These are phyloP conservation scores for Euwallacea similis DNA, from an alignment of 1,140 invertebrate species.

Conservation along the genomic window DNA sequence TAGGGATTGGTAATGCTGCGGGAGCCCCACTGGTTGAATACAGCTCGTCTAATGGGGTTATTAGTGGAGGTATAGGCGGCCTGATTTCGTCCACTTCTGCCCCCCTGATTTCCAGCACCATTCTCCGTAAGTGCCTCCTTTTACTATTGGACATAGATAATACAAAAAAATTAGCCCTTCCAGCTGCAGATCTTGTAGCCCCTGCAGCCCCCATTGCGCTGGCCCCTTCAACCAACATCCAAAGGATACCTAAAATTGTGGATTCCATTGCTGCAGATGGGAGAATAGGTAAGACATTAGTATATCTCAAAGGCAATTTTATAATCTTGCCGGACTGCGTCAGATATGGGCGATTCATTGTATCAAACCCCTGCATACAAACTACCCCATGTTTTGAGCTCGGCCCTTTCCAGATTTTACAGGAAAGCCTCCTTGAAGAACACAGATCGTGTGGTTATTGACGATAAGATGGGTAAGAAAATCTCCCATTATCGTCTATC, in stretches of 20 bases:
- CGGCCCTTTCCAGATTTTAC: conserved; percentile 19
- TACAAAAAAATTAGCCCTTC: neutral
- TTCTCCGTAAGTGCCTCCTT: too few relatives aligned
- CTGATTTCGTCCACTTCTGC: neutral
- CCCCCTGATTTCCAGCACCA: conserved; percentile 3
- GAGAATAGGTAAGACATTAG: conserved; percentile 22
- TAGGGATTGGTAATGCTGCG: neutral
- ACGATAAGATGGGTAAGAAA: conserved; percentile 29
- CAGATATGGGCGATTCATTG: conserved; percentile 18
- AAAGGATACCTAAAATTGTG: conserved; percentile 19
- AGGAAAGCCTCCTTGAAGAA: conserved; percentile 9
- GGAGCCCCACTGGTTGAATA: conserved; percentile 1
- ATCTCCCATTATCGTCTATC: neutral
- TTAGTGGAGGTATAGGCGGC: neutral
- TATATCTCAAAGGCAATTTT: neutral
- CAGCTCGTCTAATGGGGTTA: conserved; percentile 17
- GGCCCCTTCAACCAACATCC: conserved; percentile 11
- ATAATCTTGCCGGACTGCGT: neutral
- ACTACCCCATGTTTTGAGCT: conserved; percentile 23
- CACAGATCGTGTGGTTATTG: conserved; percentile 12
- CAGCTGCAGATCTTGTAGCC: conserved; percentile 6
- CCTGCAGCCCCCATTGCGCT: conserved; percentile 8
- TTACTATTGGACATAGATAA: too few relatives aligned
- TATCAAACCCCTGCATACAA: conserved; percentile 1
- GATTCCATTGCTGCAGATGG: conserved; percentile 23